Percentiles rank a stretch among this genome's conserved stretches.
Conservation (phyloP, 1,140 invertebrate genomes). For the Drosophila pseudoobscura region DNA sequence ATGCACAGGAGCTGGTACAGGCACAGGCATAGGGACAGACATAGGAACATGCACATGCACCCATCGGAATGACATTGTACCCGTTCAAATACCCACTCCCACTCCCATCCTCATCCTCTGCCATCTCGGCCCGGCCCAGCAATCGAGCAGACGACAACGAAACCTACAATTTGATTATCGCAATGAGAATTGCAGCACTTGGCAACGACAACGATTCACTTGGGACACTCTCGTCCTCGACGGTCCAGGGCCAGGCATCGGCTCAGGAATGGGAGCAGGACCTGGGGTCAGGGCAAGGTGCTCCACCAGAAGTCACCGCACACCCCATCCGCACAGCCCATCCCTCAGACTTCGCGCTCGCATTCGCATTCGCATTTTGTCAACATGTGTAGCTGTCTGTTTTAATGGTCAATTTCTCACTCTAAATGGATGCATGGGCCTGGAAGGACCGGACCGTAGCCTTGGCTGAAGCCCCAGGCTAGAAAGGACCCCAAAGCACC, state of each 20-base stretch:
- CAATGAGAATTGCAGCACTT: slow-evolving; percentile 77
- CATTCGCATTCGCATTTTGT: slow-evolving; percentile 76
- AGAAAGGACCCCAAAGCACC: not conserved
- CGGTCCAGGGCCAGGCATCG: not conserved
- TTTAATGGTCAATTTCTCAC: slow-evolving; percentile 83
- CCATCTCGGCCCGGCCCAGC: not conserved
- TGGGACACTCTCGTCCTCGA: not conserved
- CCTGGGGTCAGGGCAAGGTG: not conserved
- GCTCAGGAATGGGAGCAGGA: not conserved
- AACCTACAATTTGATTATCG: slow-evolving; percentile 82
- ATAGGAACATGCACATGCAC: slow-evolving; percentile 19
- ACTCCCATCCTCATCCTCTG: not conserved
- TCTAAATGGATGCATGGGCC: slow-evolving; percentile 68
- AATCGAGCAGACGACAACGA: slow-evolving; percentile 48
- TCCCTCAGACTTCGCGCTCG: slow-evolving; percentile 52
- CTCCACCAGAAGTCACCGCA: not conserved
- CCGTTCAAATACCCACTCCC: not conserved
- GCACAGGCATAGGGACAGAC: slow-evolving; percentile 6
- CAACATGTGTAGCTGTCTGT: slow-evolving; percentile 80
- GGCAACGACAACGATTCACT: slow-evolving; percentile 50
- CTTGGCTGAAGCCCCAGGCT: slow-evolving; percentile 15
- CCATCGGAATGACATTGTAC: slow-evolving; percentile 2
- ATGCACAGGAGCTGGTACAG: slow-evolving; percentile 25
- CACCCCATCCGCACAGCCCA: not conserved
- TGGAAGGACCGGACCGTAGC: slow-evolving; percentile 14